Conservation (phyloP, 2,797 vertebrate genomes). For the Bothrops alternatus region DNA sequence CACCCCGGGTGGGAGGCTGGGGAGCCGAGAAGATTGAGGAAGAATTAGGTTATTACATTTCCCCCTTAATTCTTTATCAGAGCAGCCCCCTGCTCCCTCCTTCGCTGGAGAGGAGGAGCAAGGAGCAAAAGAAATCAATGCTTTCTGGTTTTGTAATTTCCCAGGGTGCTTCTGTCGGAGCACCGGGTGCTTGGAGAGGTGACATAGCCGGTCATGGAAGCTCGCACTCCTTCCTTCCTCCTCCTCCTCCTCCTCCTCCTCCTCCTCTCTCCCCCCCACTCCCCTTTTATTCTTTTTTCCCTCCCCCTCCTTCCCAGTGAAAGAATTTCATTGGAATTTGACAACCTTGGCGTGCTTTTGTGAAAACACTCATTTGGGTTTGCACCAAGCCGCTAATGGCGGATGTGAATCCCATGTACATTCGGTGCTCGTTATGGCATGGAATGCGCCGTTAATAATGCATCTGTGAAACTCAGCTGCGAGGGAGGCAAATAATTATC, state of each 20-base stretch:
- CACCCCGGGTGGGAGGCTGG: constrained; percentile 6
- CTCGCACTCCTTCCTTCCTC: constrained; percentile 68
- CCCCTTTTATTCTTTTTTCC: neutral
- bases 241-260: neutral
- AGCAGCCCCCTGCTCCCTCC: constrained; percentile 62
- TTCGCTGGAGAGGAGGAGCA: constrained; percentile 40
- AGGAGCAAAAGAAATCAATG: constrained; percentile 79
- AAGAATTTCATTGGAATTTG: constrained; percentile 82
- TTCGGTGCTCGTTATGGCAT: constrained; percentile 87
- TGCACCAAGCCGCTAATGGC: constrained; percentile 94
- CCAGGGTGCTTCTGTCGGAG: constrained; percentile 82
- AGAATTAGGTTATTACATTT: constrained; percentile 76
- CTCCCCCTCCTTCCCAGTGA: constrained; percentile 40
- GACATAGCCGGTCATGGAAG: constrained; percentile 84
- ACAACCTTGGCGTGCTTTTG: constrained; percentile 80
- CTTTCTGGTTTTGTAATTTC: constrained; percentile 91
- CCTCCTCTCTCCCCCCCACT: no score
- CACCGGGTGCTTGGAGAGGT: constrained; percentile 78
- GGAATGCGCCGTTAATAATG: constrained; percentile 92
- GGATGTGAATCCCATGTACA: constrained; percentile 87
- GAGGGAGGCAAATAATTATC: constrained; percentile 99
- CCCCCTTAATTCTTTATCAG: constrained; percentile 79
- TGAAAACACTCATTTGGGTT: constrained; percentile 89
- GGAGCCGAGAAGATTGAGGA: constrained; percentile 43
- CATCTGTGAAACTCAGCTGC: constrained; percentile 99